These are phyloP conservation scores for Osmoderma eremita DNA, from an alignment of 2,888 invertebrate species.

Conservation along the genomic window DNA sequence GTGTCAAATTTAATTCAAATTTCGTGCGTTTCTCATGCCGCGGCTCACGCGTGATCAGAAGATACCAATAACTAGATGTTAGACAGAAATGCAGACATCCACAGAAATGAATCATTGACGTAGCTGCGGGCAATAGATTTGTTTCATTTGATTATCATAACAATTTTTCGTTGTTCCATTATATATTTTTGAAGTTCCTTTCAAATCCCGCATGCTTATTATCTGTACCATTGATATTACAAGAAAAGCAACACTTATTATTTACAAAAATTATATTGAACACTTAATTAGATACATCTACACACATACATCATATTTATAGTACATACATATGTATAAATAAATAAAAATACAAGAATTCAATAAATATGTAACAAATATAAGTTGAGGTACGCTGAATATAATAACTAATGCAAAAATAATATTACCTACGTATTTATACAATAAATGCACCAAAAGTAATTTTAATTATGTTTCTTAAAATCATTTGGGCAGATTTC, in stretches of 20 bases:
- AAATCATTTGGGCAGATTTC: conserved; percentile 55
- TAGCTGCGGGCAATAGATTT: too few relatives aligned
- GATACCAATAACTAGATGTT: too few relatives aligned
- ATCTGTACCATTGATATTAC: too few relatives aligned
- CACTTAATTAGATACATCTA: conserved; percentile 28
- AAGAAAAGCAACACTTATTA: background rate
- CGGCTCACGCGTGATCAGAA: too few relatives aligned
- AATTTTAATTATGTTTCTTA: conserved; percentile 56
- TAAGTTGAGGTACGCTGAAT: conserved; percentile 34
- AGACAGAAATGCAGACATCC: too few relatives aligned
- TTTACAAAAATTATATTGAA: conserved; percentile 30
- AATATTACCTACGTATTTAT: conserved; percentile 6
- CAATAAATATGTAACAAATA: conserved; percentile 41
- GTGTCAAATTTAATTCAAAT: too few relatives aligned
- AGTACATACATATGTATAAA: conserved; percentile 36
- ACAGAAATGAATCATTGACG: too few relatives aligned
- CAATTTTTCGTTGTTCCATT: background rate
- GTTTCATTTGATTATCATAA: background rate
- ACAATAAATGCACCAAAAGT: conserved; percentile 17
- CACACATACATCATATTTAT: background rate
- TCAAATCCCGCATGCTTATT: too few relatives aligned
- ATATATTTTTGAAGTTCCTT: background rate
- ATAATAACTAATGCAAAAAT: conserved; percentile 17
- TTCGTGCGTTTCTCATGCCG: too few relatives aligned
- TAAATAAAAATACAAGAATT: conserved; percentile 42